Conservation (phyloP, 1,140 invertebrate genomes). For the Lepeophtheirus salmonis region DNA sequence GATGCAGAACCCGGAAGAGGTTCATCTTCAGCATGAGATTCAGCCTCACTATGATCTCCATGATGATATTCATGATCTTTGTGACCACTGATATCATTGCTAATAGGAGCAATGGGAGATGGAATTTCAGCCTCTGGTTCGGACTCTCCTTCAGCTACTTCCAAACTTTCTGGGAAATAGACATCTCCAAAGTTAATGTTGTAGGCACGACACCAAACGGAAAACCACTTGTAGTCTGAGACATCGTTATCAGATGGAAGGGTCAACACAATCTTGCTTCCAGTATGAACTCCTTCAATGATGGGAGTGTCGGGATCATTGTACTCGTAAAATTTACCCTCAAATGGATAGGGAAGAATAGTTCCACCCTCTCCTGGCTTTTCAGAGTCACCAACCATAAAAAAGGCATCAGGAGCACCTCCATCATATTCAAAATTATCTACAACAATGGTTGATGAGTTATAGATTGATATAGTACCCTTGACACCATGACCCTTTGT, state of each 20-base stretch:
- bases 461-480: neutral
- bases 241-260: constrained; percentile 1
- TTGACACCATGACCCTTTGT: neutral
- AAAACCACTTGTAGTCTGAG: constrained; percentile 17
- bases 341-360: constrained; percentile 1
- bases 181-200: constrained; percentile 11
- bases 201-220: constrained; percentile 13
- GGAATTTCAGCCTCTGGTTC: neutral
- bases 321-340: constrained; percentile 16
- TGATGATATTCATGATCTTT: constrained; percentile 6
- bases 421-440: constrained; percentile 44
- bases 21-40: constrained; percentile 2
- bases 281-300: neutral
- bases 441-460: neutral
- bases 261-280: neutral
- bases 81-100: neutral
- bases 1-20: neutral
- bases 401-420: constrained; percentile 66
- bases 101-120: neutral
- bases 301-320: constrained; percentile 1
- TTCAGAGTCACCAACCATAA: constrained; percentile 67
- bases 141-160: neutral
- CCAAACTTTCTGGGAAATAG: neutral
- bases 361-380: constrained; percentile 35
- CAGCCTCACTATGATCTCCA: neutral